A percentile compares a stretch with the other conserved stretches of the same genome.
Evolutionary conservation across 2,113 vertebrate genomes (phyloP).

Genomic region (Gallinago media): DNA sequence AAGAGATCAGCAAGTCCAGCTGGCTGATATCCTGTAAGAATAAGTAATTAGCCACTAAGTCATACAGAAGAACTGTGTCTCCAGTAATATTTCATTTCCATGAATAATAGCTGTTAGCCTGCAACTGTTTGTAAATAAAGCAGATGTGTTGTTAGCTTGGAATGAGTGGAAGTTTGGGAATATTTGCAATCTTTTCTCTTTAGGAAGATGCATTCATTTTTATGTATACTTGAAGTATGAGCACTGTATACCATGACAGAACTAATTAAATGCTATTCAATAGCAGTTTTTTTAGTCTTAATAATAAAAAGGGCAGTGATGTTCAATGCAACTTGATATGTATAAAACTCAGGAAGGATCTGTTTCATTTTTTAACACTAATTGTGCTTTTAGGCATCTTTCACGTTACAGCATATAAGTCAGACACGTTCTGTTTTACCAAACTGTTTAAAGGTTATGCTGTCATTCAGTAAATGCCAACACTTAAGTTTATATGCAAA

Average conservation of each 20-base stretch:
- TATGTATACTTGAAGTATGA: not conserved
- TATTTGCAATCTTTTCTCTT: not conserved
- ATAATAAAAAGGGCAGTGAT: not conserved
- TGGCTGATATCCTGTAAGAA: not conserved
- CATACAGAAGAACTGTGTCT: not conserved
- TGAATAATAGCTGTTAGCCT: not conserved
- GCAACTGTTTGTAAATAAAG: not conserved
- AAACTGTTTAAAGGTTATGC: conserved; percentile 39
- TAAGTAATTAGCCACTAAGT: not conserved
- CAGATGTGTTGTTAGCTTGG: not conserved
- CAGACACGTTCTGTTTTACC: conserved; percentile 12
- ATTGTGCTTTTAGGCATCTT: conserved; percentile 16
- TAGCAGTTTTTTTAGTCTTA: not conserved
- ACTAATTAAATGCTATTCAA: not conserved
- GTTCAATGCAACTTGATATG: not conserved
- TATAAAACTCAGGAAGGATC: not conserved
- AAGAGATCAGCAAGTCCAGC: not conserved
- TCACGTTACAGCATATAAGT: not conserved
- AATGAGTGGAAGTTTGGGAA: not conserved
- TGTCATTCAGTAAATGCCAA: conserved; percentile 44
- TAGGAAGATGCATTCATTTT: not conserved
- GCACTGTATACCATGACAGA: not conserved
- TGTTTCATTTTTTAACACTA: conserved; percentile 4
- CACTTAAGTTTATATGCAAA: not conserved
- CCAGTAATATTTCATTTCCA: not conserved